These are phyloP conservation scores for Resseliella maxima DNA, from an alignment of 2,888 invertebrate genomes.

Conservation along the genomic window DNA sequence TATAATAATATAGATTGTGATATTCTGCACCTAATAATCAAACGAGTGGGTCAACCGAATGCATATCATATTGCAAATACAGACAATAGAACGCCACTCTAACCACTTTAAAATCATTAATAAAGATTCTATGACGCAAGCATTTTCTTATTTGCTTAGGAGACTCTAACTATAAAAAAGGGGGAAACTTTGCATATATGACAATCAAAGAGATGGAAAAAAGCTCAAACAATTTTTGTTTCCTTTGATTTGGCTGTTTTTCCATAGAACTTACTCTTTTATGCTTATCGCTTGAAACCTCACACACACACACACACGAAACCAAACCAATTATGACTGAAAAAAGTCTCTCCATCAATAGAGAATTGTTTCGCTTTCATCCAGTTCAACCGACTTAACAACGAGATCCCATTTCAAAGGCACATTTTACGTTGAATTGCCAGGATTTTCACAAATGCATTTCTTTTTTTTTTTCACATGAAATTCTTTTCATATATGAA, in stretches of 20 bases:
- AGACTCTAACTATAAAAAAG: background rate
- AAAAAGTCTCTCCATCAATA: background rate
- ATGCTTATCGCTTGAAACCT: background rate
- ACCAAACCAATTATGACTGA: background rate
- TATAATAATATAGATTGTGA: background rate
- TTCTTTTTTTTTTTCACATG: no score
- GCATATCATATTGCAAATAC: background rate
- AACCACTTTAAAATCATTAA: constrained; percentile 19
- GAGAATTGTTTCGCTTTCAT: background rate
- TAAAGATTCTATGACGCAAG: constrained; percentile 23
- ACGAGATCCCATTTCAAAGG: background rate
- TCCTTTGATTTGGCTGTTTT: background rate
- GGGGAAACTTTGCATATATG: background rate
- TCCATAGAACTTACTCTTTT: background rate
- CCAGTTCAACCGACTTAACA: constrained; percentile 1
- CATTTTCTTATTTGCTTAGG: background rate
- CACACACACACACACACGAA: background rate
- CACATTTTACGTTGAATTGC: background rate
- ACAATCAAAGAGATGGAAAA: background rate
- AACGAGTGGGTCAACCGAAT: constrained; percentile 24
- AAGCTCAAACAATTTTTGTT: background rate
- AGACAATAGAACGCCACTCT: background rate
- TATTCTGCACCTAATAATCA: constrained; percentile 28
- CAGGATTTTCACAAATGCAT: background rate
- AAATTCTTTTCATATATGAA: background rate